These are phyloP conservation scores for Rhinolophus sinicus DNA, from an alignment of 2,113 vertebrate species.

Conservation along the genomic window DNA sequence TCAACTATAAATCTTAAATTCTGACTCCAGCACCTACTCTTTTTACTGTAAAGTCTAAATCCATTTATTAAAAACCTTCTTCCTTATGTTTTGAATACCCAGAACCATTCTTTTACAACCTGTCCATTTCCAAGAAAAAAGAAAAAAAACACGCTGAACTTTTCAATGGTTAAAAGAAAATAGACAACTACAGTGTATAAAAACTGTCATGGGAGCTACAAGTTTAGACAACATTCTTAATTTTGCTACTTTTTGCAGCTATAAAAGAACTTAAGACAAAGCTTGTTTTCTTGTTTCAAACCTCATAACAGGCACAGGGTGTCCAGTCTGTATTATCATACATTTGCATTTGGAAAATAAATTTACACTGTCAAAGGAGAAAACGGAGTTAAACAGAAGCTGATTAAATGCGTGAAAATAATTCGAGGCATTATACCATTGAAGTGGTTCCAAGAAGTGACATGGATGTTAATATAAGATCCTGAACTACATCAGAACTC, in stretches of 20 bases:
- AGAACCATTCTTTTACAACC: not conserved
- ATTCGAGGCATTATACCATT: slow-evolving; percentile 43
- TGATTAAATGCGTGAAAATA: slow-evolving; percentile 67
- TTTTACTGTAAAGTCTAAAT: not conserved
- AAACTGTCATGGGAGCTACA: not conserved
- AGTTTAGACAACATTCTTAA: not conserved
- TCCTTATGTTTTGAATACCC: not conserved
- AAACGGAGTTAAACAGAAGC: slow-evolving; percentile 66
- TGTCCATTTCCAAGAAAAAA: not conserved
- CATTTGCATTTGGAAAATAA: slow-evolving; percentile 52
- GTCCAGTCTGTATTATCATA: slow-evolving; percentile 25
- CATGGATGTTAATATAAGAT: slow-evolving; percentile 61
- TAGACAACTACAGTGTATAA: not conserved
- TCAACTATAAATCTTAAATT: not conserved
- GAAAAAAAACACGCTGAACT: not conserved
- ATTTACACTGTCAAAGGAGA: slow-evolving; percentile 38
- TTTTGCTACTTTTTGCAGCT: not conserved
- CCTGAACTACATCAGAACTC: slow-evolving; percentile 57
- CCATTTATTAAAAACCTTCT: not conserved
- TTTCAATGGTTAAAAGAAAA: not conserved
- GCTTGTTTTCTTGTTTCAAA: slow-evolving; percentile 31
- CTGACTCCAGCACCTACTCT: not conserved
- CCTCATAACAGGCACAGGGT: not conserved
- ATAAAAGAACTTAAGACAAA: slow-evolving; percentile 5
- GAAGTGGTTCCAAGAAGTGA: slow-evolving; percentile 67